Evolutionary conservation across 2,888 invertebrate species (phyloP).

Genomic region (Drosophila rubida): DNA sequence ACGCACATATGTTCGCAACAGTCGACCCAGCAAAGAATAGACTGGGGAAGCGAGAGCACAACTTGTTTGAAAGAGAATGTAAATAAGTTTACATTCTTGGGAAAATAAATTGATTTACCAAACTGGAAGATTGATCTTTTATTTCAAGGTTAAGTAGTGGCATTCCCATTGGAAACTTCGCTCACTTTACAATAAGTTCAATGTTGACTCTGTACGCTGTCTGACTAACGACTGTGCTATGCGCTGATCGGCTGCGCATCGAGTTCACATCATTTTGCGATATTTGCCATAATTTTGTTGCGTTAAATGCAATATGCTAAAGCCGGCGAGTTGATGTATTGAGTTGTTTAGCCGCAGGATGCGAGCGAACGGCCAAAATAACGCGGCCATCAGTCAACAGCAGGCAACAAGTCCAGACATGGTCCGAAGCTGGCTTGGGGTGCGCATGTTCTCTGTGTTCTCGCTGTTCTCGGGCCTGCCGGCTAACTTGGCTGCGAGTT

Average conservation of each 20-base stretch:
- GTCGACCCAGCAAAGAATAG: slow-evolving; percentile 8
- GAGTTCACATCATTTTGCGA: slow-evolving; percentile 58
- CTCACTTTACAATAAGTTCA: not conserved
- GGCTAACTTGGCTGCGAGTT: slow-evolving; percentile 20
- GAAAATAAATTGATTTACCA: no score
- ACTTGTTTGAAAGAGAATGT: slow-evolving; percentile 4
- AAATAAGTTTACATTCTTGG: no score
- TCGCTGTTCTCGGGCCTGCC: slow-evolving; percentile 9
- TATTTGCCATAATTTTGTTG: slow-evolving; percentile 74
- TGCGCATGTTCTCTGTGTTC: slow-evolving; percentile 22
- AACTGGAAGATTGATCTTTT: no score
- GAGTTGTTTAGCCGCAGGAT: slow-evolving; percentile 77
- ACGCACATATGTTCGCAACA: slow-evolving; percentile 36
- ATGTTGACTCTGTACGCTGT: slow-evolving; percentile 12
- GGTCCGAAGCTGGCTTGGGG: slow-evolving; percentile 4
- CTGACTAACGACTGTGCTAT: slow-evolving; percentile 49
- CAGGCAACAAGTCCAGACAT: slow-evolving; percentile 43
- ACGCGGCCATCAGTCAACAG: slow-evolving; percentile 71
- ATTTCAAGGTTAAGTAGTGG: no score
- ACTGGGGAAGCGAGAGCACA: not conserved
- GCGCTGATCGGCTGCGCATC: slow-evolving; percentile 56
- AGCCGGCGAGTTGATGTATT: slow-evolving; percentile 64
- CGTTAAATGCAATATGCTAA: slow-evolving; percentile 69
- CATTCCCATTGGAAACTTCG: not conserved
- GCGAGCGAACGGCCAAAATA: slow-evolving; percentile 32